Conservation (phyloP, 1,140 invertebrate species). For the Fopius arisanus region DNA sequence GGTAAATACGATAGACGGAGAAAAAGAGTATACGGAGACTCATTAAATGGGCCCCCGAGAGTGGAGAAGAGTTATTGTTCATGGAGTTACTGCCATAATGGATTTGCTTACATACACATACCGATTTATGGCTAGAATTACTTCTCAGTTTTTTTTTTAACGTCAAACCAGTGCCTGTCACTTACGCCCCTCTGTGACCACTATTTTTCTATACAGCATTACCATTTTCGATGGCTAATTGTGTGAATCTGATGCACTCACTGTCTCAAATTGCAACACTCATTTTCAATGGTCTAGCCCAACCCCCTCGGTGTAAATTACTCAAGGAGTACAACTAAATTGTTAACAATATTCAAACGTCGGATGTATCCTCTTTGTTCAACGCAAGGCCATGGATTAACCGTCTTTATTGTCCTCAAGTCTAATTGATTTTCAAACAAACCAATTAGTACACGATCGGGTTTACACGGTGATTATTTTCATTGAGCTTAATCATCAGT, state of each 20-base stretch:
- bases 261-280: conserved; percentile 9
- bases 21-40: conserved; percentile 19
- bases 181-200: too few relatives aligned
- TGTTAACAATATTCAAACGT: background rate
- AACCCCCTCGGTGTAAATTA: background rate
- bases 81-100: conserved; percentile 54
- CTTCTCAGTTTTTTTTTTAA: conserved; percentile 16
- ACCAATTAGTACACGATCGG: too few relatives aligned
- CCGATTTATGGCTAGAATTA: conserved; percentile 20
- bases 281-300: background rate
- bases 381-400: background rate
- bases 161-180: too few relatives aligned
- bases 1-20: conserved; percentile 56
- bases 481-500: too few relatives aligned
- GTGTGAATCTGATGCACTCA: background rate
- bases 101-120: conserved; percentile 42
- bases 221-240: conserved; percentile 7
- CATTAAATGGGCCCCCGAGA: conserved; percentile 40
- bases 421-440: conserved; percentile 19
- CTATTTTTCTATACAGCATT: background rate
- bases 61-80: conserved; percentile 63
- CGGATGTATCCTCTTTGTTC: background rate
- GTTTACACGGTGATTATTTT: too few relatives aligned
- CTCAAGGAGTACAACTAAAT: conserved; percentile 16
- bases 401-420: background rate